Conservation (phyloP, 2,797 vertebrate genomes). For the Momotus momota region DNA sequence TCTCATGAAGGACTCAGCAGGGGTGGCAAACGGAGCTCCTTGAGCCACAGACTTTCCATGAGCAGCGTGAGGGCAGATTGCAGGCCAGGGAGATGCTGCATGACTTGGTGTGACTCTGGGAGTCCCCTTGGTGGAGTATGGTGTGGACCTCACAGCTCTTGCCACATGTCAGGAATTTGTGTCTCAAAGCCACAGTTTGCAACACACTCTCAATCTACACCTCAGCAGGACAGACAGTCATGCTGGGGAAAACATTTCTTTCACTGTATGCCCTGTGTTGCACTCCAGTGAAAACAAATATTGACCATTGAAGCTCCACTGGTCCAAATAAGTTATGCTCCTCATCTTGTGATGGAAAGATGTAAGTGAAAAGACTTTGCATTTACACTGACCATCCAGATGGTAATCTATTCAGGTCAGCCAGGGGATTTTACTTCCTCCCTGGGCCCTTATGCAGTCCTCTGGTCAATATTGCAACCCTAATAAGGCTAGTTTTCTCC, state of each 20-base stretch:
- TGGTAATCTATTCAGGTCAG: not conserved
- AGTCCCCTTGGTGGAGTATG: rapidly evolving
- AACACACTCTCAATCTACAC: not conserved
- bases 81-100: not conserved
- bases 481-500: not conserved
- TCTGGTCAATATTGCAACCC: not conserved
- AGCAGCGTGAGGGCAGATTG: rapidly evolving
- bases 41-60: rapidly evolving
- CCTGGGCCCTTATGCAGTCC: not conserved
- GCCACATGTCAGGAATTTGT: not conserved
- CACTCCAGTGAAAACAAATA: not conserved
- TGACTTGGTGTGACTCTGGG: rapidly evolving
- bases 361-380: not conserved
- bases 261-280: not conserved
- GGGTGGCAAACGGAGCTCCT: not conserved
- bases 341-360: not conserved
- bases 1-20: not conserved
- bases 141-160: not conserved
- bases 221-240: rapidly evolving
- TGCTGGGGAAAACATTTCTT: not conserved
- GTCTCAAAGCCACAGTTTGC: not conserved
- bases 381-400: not conserved
- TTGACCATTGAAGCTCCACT: not conserved
- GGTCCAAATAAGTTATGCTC: not conserved
- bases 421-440: not conserved